These are phyloP conservation scores for Acleris cristana DNA, from an alignment of 2,888 invertebrate species.

Conservation along the genomic window DNA sequence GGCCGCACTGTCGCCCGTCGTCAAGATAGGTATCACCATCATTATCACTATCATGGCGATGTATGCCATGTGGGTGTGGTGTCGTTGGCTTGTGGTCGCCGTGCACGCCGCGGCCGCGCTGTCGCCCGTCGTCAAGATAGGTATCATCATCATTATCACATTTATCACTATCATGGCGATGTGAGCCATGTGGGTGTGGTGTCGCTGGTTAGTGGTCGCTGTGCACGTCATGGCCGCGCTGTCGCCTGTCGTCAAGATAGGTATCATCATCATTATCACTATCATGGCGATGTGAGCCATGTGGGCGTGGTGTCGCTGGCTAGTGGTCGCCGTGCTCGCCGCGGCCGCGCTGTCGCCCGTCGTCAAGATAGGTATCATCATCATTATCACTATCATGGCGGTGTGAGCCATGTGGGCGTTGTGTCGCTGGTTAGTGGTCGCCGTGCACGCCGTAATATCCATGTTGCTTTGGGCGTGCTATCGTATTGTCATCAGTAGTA, in stretches of 20 bases:
- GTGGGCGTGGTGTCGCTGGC: conserved; percentile 67
- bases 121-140: conserved; percentile 87
- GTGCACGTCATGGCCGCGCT: conserved; percentile 74
- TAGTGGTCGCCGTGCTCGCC: conserved; percentile 59
- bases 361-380: conserved; percentile 81
- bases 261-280: conserved; percentile 41
- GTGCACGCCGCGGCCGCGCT: conserved; percentile 74
- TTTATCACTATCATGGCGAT: conserved; percentile 54
- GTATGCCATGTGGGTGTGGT: conserved; percentile 67
- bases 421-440: too few relatives aligned
- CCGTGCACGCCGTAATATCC: background rate
- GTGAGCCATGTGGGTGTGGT: conserved; percentile 69
- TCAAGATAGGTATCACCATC: conserved; percentile 61
- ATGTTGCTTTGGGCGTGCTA: too few relatives aligned
- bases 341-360: conserved; percentile 85
- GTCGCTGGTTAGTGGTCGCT: conserved; percentile 61
- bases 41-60: conserved; percentile 44
- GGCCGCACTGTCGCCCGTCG: conserved; percentile 82
- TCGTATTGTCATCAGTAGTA: too few relatives aligned
- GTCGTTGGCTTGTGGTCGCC: conserved; percentile 51
- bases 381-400: background rate
- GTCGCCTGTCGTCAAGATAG: conserved; percentile 87
- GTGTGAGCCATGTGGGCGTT: too few relatives aligned
- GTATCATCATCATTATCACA: conserved; percentile 44
- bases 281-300: conserved; percentile 66